Percentiles rank a stretch among this genome's conserved stretches.
phyloP scores from a whole-genome alignment of 2,888 invertebrate genomes.

The Ectemnius cavifrons region DNA sequence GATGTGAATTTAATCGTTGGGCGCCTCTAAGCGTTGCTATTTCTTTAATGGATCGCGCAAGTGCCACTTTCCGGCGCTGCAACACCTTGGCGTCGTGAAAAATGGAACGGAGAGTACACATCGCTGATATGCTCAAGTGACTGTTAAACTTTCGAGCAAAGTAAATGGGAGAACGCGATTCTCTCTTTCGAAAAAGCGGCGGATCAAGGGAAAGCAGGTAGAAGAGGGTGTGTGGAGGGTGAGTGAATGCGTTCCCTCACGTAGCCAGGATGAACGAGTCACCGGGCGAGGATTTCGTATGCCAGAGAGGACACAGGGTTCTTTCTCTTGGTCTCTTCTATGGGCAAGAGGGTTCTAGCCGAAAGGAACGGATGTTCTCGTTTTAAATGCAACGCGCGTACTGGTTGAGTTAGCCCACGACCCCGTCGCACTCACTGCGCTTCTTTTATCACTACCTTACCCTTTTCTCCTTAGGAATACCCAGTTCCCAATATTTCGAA shows the following conservation, averaged over 20 bases:
- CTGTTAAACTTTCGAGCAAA: too few relatives aligned
- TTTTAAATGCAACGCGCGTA: slow-evolving; percentile 67
- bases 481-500: background rate
- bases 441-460: slow-evolving; percentile 13
- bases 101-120: too few relatives aligned
- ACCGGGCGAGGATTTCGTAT: slow-evolving; percentile 65
- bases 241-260: slow-evolving; percentile 42
- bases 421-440: slow-evolving; percentile 27
- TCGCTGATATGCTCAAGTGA: too few relatives aligned
- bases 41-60: too few relatives aligned
- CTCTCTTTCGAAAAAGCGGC: background rate
- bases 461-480: slow-evolving; percentile 14
- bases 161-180: too few relatives aligned
- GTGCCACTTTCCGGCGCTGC: too few relatives aligned
- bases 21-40: too few relatives aligned
- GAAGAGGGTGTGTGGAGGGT: slow-evolving; percentile 11
- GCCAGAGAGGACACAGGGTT: slow-evolving; percentile 54
- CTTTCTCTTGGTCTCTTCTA: slow-evolving; percentile 22
- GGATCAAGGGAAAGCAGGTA: slow-evolving; percentile 2
- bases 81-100: too few relatives aligned
- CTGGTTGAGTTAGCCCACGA: slow-evolving; percentile 20
- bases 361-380: slow-evolving; percentile 62
- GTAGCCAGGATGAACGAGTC: slow-evolving; percentile 45
- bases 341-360: slow-evolving; percentile 19
- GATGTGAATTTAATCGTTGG: too few relatives aligned